Conservation (phyloP, 2,888 invertebrate genomes). For the Nephrotoma flavescens region DNA sequence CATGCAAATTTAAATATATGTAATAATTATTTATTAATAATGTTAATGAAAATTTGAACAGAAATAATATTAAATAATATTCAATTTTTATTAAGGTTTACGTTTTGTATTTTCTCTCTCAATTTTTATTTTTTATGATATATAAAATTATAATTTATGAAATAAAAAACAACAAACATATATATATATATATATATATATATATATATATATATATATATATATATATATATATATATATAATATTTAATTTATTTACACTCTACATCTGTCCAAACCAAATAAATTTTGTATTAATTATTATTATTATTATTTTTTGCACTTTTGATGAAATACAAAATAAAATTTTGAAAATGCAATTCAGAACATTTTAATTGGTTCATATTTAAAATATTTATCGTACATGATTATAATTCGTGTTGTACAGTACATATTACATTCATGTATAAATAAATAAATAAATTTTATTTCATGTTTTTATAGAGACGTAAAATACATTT, state of each 20-base stretch:
- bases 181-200: too few species aligned
- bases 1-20: neutral
- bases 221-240: too few species aligned
- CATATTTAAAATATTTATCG: neutral
- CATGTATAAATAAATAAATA: neutral
- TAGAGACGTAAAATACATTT: neutral
- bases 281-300: neutral
- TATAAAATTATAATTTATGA: neutral
- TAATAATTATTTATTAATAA: neutral
- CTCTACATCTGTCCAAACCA: neutral
- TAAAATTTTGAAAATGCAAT: neutral
- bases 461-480: neutral
- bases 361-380: neutral
- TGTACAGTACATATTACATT: neutral
- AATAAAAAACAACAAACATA: neutral
- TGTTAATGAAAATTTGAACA: neutral
- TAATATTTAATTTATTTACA: neutral
- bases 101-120: neutral
- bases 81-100: neutral
- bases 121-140: neutral
- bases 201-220: too few species aligned
- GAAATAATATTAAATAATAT: neutral
- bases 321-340: neutral
- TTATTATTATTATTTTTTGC: neutral
- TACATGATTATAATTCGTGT: neutral